A percentile compares a stretch with the other conserved stretches of the same genome.
phyloP scores from a whole-genome alignment of 1,140 invertebrate genomes.

The Aporrectodea caliginosa region DNA sequence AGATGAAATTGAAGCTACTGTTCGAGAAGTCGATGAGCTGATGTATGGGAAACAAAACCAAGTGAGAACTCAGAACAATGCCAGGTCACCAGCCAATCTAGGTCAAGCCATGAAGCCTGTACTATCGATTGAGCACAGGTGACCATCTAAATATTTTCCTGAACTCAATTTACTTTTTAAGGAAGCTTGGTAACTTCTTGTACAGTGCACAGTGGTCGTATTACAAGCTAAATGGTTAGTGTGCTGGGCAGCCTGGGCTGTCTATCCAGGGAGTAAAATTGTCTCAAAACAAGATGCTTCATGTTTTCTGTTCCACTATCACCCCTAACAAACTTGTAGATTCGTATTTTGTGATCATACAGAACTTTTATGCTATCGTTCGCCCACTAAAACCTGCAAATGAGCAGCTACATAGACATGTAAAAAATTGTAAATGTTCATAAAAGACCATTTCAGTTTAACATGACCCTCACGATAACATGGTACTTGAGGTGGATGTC shows the following conservation, averaged over 20 bases:
- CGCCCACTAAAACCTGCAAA: no score
- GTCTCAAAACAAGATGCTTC: background rate
- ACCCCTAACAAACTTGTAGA: no score
- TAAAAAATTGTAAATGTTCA: no score
- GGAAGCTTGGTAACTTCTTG: background rate
- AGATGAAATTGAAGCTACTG: background rate
- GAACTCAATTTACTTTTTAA: background rate
- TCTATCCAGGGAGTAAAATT: no score
- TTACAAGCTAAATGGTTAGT: background rate
- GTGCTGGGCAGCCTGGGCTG: background rate
- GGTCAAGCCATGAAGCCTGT: background rate
- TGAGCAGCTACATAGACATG: no score
- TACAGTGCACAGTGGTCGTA: no score
- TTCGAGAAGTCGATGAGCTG: background rate
- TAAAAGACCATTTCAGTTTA: no score
- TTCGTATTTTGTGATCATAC: no score
- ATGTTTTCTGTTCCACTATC: background rate
- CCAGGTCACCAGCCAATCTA: background rate
- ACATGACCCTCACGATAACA: no score
- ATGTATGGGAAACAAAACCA: background rate
- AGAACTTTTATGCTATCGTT: no score
- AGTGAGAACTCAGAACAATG: background rate
- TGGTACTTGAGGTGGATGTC: no score
- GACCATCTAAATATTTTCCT: background rate
- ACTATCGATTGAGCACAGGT: background rate